Evolutionary conservation across 1,140 invertebrate species (phyloP).

Genomic region (Harpegnathos saltator): DNA sequence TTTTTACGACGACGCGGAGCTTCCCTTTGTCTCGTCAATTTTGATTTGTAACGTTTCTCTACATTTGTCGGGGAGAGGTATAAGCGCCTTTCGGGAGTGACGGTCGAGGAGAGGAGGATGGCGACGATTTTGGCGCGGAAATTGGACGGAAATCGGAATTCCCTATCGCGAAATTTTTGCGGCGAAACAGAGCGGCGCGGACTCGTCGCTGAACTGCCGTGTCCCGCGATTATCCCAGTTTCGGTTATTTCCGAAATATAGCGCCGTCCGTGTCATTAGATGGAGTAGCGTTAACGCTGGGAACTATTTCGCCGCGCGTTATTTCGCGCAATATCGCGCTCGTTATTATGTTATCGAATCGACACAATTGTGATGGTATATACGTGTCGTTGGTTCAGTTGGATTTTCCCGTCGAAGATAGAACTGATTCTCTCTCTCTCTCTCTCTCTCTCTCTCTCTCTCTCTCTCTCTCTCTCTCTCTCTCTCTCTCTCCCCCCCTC

Average conservation of each 20-base stretch:
- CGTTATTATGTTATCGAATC: neutral
- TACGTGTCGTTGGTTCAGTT: neutral
- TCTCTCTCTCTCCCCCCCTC: too few species aligned
- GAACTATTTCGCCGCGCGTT: conserved; percentile 6
- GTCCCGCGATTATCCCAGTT: neutral
- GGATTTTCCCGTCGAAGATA: neutral
- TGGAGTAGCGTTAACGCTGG: neutral
- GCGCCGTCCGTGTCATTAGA: neutral
- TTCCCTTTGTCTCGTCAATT: too few species aligned
- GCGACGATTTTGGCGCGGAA: neutral
- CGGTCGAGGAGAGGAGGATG: neutral
- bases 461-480: neutral
- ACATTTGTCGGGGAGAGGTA: too few species aligned
- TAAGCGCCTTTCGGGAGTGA: too few species aligned
- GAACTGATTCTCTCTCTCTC: neutral
- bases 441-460: too few species aligned
- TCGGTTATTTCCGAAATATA: neutral
- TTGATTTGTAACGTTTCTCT: too few species aligned
- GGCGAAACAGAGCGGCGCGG: neutral
- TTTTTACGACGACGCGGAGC: too few species aligned
- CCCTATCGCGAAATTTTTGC: conserved; percentile 32
- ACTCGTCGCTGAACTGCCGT: neutral
- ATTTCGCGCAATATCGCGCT: neutral
- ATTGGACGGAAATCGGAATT: conserved; percentile 22
- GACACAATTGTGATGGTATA: conserved; percentile 10